Conservation (phyloP, 2,888 invertebrate species). For the Chrysomela aeneicollis region DNA sequence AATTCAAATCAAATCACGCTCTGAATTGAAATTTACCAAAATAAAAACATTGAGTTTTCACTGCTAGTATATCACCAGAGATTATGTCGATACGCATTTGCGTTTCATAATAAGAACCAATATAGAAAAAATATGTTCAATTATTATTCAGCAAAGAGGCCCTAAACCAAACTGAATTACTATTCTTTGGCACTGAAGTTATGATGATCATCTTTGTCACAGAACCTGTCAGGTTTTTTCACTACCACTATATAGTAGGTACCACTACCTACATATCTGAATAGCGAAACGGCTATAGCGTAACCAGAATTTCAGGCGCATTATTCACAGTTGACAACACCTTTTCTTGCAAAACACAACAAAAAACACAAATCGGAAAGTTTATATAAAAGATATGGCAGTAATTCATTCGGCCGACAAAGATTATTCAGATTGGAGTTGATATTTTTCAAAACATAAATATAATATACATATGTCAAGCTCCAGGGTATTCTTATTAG, state of each 20-base stretch:
- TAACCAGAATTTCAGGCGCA: not conserved
- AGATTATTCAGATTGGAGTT: not conserved
- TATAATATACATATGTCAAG: not conserved
- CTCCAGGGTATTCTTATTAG: not conserved
- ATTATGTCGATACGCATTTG: too few relatives aligned
- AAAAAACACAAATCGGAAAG: not conserved
- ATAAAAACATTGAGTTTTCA: too few relatives aligned
- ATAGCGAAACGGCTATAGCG: not conserved
- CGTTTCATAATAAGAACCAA: too few relatives aligned
- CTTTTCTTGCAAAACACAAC: not conserved
- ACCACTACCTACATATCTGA: not conserved
- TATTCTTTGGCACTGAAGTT: too few relatives aligned
- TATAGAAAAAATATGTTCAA: too few relatives aligned
- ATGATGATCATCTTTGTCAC: not conserved
- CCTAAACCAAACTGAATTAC: too few relatives aligned
- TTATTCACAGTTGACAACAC: not conserved
- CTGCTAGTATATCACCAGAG: too few relatives aligned
- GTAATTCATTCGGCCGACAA: not conserved
- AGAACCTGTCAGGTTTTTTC: not conserved
- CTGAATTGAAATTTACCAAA: too few relatives aligned
- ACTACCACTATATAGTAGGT: too few relatives aligned
- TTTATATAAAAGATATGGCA: not conserved
- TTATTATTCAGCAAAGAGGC: too few relatives aligned
- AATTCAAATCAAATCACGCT: too few relatives aligned
- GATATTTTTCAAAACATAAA: not conserved